phyloP scores from a whole-genome alignment of 2,888 invertebrate genomes.

The Parnassius smintheus region DNA sequence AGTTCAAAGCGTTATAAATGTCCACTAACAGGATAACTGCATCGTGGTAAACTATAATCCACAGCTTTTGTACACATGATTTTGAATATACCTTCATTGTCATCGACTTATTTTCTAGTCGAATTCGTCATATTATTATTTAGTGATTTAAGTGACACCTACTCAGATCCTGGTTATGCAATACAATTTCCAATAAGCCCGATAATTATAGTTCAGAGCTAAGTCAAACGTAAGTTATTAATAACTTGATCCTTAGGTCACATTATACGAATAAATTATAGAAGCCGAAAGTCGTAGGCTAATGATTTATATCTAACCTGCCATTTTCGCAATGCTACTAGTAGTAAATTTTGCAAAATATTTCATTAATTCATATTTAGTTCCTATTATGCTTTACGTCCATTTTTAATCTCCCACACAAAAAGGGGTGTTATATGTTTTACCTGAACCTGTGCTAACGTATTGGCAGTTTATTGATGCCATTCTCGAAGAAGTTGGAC shows the following conservation, averaged over 20 bases:
- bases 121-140: too few relatives aligned
- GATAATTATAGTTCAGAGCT: constrained; percentile 25
- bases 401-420: too few relatives aligned
- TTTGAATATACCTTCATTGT: too few relatives aligned
- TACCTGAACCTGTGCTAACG: too few relatives aligned
- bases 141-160: constrained; percentile 12
- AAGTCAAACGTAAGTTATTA: constrained; percentile 24
- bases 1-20: too few relatives aligned
- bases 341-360: constrained; percentile 21
- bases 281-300: constrained; percentile 26
- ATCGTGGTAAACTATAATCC: too few relatives aligned
- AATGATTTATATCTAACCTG: constrained; percentile 25
- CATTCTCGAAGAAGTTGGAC: too few relatives aligned
- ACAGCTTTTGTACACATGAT: too few relatives aligned
- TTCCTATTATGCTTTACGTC: neutral
- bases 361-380: constrained; percentile 16
- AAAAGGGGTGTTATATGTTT: too few relatives aligned
- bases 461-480: too few relatives aligned
- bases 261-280: constrained; percentile 22
- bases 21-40: too few relatives aligned
- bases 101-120: too few relatives aligned
- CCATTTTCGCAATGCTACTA: constrained; percentile 9
- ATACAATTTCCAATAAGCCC: constrained; percentile 17
- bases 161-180: constrained; percentile 25
- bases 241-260: constrained; percentile 28